phyloP scores from a whole-genome alignment of 2,888 invertebrate genomes.

The Lasioglossum calceatum region DNA sequence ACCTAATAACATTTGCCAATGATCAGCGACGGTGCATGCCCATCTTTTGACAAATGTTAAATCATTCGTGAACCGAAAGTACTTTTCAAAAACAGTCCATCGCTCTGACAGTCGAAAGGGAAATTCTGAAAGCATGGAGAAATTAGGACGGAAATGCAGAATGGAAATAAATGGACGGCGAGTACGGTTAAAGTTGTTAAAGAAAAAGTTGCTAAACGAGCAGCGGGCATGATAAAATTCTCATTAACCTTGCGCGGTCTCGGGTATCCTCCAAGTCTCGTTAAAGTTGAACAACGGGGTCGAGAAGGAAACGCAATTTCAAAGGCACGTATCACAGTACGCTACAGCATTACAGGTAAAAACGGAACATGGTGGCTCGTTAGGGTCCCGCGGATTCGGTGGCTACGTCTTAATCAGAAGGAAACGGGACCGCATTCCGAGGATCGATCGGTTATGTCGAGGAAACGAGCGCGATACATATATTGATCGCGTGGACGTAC shows the following conservation, averaged over 20 bases:
- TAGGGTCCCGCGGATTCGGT: neutral
- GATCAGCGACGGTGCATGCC: neutral
- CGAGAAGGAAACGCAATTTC: neutral
- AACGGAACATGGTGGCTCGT: neutral
- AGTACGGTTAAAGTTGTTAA: neutral
- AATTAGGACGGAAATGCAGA: neutral
- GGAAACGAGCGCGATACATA: constrained; percentile 12
- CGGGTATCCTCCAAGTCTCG: neutral
- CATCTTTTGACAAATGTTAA: neutral
- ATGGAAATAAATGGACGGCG: neutral
- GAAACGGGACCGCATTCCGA: neutral
- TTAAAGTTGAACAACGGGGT: neutral
- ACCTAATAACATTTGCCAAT: neutral
- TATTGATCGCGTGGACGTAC: constrained; percentile 24
- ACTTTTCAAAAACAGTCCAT: neutral
- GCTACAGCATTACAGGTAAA: neutral
- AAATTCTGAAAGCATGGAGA: neutral
- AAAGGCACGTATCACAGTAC: neutral
- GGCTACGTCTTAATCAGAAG: neutral
- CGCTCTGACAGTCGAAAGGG: neutral
- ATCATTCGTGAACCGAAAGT: neutral
- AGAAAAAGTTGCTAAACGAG: neutral
- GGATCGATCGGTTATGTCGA: neutral
- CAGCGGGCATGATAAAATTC: neutral
- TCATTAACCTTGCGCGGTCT: constrained; percentile 3